A percentile compares a stretch with the other conserved stretches of the same genome.
Evolutionary conservation across 2,113 vertebrate species (phyloP).

Genomic region (Motacilla alba): DNA sequence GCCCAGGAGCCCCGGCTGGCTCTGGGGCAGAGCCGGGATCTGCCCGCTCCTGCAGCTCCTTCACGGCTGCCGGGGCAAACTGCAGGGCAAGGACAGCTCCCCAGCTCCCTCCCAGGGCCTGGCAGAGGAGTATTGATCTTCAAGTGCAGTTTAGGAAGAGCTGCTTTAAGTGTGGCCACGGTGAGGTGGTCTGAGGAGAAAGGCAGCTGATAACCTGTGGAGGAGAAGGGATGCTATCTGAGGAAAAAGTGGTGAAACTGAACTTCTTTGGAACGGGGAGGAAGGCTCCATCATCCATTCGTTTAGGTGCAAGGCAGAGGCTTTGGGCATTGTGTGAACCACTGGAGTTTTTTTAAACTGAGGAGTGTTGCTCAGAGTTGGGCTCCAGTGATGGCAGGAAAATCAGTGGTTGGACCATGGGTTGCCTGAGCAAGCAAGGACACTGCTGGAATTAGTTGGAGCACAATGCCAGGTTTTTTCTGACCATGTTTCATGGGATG

Average conservation of each 20-base stretch:
- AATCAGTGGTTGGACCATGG: accelerated
- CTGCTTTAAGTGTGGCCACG: background rate
- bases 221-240: background rate
- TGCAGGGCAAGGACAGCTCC: background rate
- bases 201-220: background rate
- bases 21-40: background rate
- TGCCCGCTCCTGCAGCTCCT: background rate
- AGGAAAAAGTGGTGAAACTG: background rate
- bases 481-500: background rate
- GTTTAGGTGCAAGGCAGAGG: background rate
- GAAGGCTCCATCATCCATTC: background rate
- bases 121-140: background rate
- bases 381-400: background rate
- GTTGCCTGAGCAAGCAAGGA: background rate
- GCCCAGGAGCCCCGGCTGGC: background rate
- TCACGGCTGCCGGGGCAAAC: no score
- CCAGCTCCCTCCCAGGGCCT: background rate
- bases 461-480: background rate
- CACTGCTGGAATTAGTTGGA: accelerated
- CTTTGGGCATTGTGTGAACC: background rate
- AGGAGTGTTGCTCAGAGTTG: background rate
- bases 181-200: background rate
- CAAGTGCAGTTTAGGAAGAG: background rate
- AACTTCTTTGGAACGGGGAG: background rate
- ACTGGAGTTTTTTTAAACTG: background rate